Evolutionary conservation across 2,113 vertebrate species (phyloP), one percentile per base, ranked within the genome.

Genomic region (Rana temporaria): DNA sequence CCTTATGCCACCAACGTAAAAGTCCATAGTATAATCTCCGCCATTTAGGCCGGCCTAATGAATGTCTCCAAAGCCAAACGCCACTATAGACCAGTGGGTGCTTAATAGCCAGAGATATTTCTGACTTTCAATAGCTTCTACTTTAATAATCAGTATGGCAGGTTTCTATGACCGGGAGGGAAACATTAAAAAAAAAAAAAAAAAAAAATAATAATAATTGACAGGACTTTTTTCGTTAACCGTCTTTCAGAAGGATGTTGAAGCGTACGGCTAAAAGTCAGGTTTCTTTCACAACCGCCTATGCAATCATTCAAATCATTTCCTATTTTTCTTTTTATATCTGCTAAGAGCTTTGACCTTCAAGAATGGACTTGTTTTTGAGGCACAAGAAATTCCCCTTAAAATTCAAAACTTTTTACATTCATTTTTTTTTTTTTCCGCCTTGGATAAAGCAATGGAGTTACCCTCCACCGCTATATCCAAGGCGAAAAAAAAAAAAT

Each of bases 1-100:
- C 81, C 62, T 57, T 76, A 83, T 76, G 71, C 62, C 52, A 30
- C 52, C 72, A 76, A 65, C 15, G 73, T 57, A 68, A 76, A 76
- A 59, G 81, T 76, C 81, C 81, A 83, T 83, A 65, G 72, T 59
- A 83, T 67, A 76, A 76, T 83, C 78, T 80, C 81, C 59, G 64
- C 20, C 81, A 75, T 76, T 83, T 68, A 83, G 42, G 76, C 55
- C 24, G 19, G 59, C 52, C 81, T 83, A 83, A 83, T 83, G 81
- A 83, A 83, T 83, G 76, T 83, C 68, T 83, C 56, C 17, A 76
- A 68, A 83, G 52, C 63, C 67, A 76, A 83, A 76, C 71, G 59
- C 38, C 63, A 76, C 81, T 83, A 83, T 60, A 83, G 72, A 83
- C 38, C 81, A 83, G 81, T 83, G 55, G 81, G 81, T 68, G 60